Percentiles rank a stretch among this genome's conserved stretches.
These are phyloP conservation scores for Elysia crispata DNA, from an alignment of 2,888 invertebrate genomes.

Conservation along the genomic window DNA sequence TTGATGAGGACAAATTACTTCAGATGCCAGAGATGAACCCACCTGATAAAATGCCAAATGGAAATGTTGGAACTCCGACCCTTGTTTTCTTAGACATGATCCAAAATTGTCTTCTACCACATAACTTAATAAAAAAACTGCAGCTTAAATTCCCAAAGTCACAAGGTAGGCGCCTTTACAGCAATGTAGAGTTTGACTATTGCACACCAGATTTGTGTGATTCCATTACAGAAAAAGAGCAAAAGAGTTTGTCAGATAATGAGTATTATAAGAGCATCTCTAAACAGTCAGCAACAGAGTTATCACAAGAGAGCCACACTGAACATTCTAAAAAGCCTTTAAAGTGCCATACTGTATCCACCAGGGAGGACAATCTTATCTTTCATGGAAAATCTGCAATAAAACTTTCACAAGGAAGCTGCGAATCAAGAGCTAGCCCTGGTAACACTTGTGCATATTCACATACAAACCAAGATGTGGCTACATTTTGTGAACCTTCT, in stretches of 20 bases:
- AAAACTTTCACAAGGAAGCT: background rate
- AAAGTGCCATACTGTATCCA: background rate
- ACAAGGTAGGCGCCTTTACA: slow-evolving; percentile 76
- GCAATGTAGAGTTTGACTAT: slow-evolving; percentile 78
- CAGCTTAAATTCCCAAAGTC: slow-evolving; percentile 75
- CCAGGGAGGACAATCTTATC: background rate
- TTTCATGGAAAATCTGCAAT: background rate
- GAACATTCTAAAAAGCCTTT: background rate
- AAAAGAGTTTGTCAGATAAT: background rate
- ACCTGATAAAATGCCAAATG: slow-evolving; percentile 78
- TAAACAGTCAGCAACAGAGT: too few relatives aligned
- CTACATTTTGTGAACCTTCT: too few relatives aligned
- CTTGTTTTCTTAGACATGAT: slow-evolving; percentile 78
- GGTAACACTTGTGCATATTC: background rate
- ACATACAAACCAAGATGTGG: background rate
- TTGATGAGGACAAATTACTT: slow-evolving; percentile 63
- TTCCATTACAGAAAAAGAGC: background rate
- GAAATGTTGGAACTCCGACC: slow-evolving; percentile 81
- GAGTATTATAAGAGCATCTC: background rate
- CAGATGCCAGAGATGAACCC: slow-evolving; percentile 72
- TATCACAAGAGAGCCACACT: background rate
- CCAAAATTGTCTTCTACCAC: slow-evolving; percentile 78
- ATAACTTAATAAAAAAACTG: slow-evolving; percentile 78
- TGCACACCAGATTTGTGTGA: slow-evolving; percentile 47
- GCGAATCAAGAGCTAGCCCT: background rate